Percentiles rank a stretch among this genome's conserved stretches.
These are phyloP conservation scores for Phalacrocorax pelagicus DNA, from an alignment of 2,113 vertebrate genomes.

Conservation along the genomic window DNA sequence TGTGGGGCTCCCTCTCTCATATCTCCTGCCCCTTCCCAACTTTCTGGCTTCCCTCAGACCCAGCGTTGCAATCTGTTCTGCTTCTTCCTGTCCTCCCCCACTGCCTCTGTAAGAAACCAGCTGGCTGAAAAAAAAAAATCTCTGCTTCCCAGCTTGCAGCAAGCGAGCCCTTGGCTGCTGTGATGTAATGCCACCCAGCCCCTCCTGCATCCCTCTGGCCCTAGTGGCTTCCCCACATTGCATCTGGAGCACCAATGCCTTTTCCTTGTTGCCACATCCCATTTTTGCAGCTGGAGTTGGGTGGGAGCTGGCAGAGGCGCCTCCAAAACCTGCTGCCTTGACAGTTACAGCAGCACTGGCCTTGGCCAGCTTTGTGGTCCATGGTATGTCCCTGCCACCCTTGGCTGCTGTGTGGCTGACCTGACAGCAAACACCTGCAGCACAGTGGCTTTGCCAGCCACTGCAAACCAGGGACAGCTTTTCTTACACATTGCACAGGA, in stretches of 20 bases:
- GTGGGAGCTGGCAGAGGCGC: background rate
- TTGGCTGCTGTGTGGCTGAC: background rate
- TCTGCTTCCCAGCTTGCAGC: background rate
- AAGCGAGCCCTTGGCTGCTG: background rate
- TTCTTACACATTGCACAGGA: background rate
- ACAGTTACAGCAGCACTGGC: background rate
- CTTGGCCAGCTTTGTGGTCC: background rate
- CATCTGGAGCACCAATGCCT: background rate
- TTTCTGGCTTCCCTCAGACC: background rate
- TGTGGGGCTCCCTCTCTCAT: background rate
- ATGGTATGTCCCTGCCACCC: background rate
- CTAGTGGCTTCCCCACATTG: background rate
- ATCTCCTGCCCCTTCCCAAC: background rate
- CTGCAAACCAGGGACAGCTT: background rate
- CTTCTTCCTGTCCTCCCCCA: background rate
- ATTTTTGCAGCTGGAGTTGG: background rate
- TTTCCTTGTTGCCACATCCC: background rate
- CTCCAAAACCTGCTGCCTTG: background rate
- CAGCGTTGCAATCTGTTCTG: background rate
- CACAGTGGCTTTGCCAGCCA: background rate
- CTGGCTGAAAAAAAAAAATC: background rate
- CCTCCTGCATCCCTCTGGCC: background rate
- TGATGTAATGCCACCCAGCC: accelerated
- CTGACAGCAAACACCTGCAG: background rate
- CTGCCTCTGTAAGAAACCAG: background rate